Evolutionary conservation across 2,888 invertebrate genomes (phyloP).

Genomic region (Aporophyla lueneburgensis): DNA sequence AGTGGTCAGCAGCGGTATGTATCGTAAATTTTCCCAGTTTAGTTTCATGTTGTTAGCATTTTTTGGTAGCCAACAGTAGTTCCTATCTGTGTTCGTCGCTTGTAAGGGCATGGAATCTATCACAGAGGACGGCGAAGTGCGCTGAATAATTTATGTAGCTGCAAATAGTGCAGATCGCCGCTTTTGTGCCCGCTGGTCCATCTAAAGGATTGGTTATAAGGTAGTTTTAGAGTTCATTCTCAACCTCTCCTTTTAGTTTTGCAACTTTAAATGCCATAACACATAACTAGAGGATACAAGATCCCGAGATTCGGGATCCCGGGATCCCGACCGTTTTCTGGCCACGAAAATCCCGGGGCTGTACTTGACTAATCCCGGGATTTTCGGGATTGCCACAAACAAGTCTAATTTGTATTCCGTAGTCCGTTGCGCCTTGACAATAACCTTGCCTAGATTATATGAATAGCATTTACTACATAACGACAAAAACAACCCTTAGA

Average conservation of each 20-base stretch:
- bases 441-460: too few species aligned
- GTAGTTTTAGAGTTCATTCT: background rate
- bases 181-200: background rate
- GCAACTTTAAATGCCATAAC: too few species aligned
- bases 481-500: too few species aligned
- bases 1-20: background rate
- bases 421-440: too few species aligned
- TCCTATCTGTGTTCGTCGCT: background rate
- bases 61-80: background rate
- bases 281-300: too few species aligned
- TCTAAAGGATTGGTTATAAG: background rate
- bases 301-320: too few species aligned
- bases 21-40: background rate
- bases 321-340: too few species aligned
- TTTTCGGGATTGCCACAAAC: too few species aligned
- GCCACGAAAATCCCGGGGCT: too few species aligned
- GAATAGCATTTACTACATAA: too few species aligned
- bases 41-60: background rate
- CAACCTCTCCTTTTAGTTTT: background rate
- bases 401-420: too few species aligned
- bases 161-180: conserved; percentile 35
- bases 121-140: conserved; percentile 24
- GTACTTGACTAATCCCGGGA: too few species aligned
- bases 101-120: conserved; percentile 11
- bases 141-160: conserved; percentile 39